Percentiles rank a stretch among this genome's conserved stretches.
phyloP scores from a whole-genome alignment of 2,113 vertebrate genomes.

The Protomyctophum bolini region DNA sequence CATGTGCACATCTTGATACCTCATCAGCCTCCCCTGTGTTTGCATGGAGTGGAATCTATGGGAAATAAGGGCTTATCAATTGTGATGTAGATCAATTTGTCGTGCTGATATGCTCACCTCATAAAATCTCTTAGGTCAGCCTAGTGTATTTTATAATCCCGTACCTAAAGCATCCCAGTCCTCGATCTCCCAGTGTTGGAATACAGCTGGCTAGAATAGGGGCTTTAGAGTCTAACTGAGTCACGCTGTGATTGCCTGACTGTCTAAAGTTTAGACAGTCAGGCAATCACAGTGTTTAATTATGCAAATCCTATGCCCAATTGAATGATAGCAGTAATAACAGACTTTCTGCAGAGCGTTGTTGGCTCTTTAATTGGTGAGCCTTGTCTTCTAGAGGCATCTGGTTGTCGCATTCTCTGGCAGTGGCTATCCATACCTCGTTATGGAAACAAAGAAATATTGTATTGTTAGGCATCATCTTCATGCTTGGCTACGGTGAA shows the following conservation, averaged over 20 bases:
- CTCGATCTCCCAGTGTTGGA: constrained; percentile 26
- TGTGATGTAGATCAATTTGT: too few relatives aligned
- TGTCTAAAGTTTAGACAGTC: constrained; percentile 31
- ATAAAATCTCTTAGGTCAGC: too few relatives aligned
- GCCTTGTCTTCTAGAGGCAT: constrained; percentile 68
- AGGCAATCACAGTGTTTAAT: constrained; percentile 69
- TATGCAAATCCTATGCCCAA: constrained; percentile 77
- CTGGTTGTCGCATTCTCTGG: constrained; percentile 62
- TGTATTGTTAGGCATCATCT: constrained; percentile 63
- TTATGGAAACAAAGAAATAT: constrained; percentile 70
- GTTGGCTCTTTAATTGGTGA: constrained; percentile 62
- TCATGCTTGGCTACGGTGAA: constrained; percentile 54
- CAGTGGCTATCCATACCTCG: constrained; percentile 68
- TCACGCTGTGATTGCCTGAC: too few relatives aligned
- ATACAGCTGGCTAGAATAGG: constrained; percentile 37
- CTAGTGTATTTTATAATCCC: too few relatives aligned
- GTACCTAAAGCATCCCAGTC: constrained; percentile 1
- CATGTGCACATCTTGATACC: too few relatives aligned
- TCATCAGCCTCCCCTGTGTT: constrained; percentile 43
- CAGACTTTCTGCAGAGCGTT: constrained; percentile 64
- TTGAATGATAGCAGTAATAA: constrained; percentile 80
- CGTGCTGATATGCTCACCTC: too few relatives aligned
- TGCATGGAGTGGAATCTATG: constrained; percentile 36
- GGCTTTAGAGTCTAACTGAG: constrained; percentile 14
- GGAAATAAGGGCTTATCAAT: constrained; percentile 44